phyloP scores from a whole-genome alignment of 2,888 invertebrate genomes.

The Oithona nana region DNA sequence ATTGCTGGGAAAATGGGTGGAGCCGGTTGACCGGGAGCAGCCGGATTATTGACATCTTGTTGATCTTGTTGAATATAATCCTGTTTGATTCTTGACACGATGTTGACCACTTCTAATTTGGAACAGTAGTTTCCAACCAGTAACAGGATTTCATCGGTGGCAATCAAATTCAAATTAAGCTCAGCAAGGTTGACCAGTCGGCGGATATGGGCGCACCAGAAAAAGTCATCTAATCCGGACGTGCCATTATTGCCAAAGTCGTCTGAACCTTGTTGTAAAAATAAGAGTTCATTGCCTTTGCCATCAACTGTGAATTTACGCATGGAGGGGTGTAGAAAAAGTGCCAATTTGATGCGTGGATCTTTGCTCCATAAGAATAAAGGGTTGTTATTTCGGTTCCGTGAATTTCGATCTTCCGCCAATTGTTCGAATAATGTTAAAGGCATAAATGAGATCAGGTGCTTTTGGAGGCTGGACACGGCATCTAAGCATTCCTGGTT shows the following conservation, averaged over 20 bases:
- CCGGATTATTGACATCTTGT: neutral
- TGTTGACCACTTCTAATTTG: slow-evolving; percentile 5
- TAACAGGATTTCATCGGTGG: slow-evolving; percentile 10
- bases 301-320: neutral
- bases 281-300: slow-evolving; percentile 9
- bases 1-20: neutral
- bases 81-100: slow-evolving; percentile 5
- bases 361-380: slow-evolving; percentile 2
- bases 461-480: neutral
- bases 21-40: neutral
- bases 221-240: slow-evolving; percentile 5
- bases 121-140: slow-evolving; percentile 1
- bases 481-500: slow-evolving; percentile 1
- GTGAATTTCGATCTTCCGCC: slow-evolving; percentile 1
- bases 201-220: slow-evolving; percentile 11
- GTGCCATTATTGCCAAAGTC: neutral
- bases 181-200: neutral
- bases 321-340: slow-evolving; percentile 6
- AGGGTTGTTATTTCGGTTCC: neutral
- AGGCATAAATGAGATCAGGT: neutral
- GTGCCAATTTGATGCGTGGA: slow-evolving; percentile 9
- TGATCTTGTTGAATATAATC: neutral
- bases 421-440: slow-evolving; percentile 6
- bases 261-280: neutral
- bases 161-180: slow-evolving; percentile 1